Base-by-base conservation (phyloP, 2,113 vertebrate species). In the Promerops cafer region DNA sequence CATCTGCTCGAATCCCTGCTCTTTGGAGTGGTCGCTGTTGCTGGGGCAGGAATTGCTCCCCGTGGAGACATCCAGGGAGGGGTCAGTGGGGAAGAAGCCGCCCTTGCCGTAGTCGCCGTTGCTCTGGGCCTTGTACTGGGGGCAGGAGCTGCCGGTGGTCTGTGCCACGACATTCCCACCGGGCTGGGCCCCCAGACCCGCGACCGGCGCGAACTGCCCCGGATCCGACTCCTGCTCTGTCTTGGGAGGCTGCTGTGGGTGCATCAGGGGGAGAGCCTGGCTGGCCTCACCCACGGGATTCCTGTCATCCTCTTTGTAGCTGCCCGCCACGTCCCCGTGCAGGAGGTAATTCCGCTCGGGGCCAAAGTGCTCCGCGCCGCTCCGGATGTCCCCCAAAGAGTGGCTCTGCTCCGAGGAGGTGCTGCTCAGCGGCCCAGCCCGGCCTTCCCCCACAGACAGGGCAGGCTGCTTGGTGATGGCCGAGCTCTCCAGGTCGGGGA, bases 401-500 rank as follows among this genome's bases (percentile, higher is more conserved):
- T 97, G 97, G 74, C 95, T 85, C 65, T 97, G 94, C 63, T 98
- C 98, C 1, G 87, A 89, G 35, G 97, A 97, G 39, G 94, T 60
- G 81, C 96, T 94, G 33, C 91, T 94, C 44, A 95, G 91, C 1
- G 91, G 70, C 31, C 95, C 85, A 0, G 96, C 60, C 5, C 96
- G 93, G 68, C 94, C 97, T 30, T 98, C 97, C 11, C 94, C 87
- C 18, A 89, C 24, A 2, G 94, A 49, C 59, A 97, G 94, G 7
- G 98, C 84, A 12, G 97, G 95, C 4, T 61, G 97, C 76, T 98
- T 98, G 5, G 98, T 92, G 44, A 98, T 84, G 8, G 97, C 97
- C 0, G 98, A 98, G 52, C 97, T 98, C 96, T 99, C 99, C 96
- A 99, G 93, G 97, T 99, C 99, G 0, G 99, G 99, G 95, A 99